These are phyloP conservation scores for Drosophila sordidapex DNA, from an alignment of 2,888 invertebrate genomes.

Conservation along the genomic window DNA sequence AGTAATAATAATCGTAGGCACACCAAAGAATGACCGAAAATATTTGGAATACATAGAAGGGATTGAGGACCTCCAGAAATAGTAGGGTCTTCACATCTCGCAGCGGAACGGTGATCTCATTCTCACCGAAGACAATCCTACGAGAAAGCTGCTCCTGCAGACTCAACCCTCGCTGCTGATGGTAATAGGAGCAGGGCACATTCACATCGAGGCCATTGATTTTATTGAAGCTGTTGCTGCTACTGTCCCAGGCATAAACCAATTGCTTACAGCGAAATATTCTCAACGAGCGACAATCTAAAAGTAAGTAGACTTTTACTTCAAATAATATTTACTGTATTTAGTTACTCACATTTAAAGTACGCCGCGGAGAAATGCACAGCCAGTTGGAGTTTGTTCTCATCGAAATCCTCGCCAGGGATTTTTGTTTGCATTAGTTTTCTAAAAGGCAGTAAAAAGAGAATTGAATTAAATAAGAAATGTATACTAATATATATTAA, in stretches of 20 bases:
- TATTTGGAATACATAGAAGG: slow-evolving; percentile 98
- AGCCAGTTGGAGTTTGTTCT: slow-evolving; percentile 77
- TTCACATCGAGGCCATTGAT: slow-evolving; percentile 90
- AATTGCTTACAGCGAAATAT: slow-evolving; percentile 94
- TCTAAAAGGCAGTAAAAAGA: slow-evolving; percentile 24
- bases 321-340: background rate
- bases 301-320: background rate
- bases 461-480: background rate
- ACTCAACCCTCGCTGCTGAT: slow-evolving; percentile 82
- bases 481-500: too few species aligned
- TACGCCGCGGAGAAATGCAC: slow-evolving; percentile 83
- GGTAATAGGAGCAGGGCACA: slow-evolving; percentile 81
- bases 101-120: slow-evolving; percentile 93
- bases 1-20: slow-evolving; percentile 94
- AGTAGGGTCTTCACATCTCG: slow-evolving; percentile 90
- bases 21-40: slow-evolving; percentile 96
- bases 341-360: slow-evolving; percentile 81
- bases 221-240: slow-evolving; percentile 88
- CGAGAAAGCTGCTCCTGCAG: slow-evolving; percentile 84
- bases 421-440: slow-evolving; percentile 15
- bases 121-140: slow-evolving; percentile 92
- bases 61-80: slow-evolving; percentile 94
- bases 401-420: slow-evolving; percentile 55
- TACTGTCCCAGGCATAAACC: slow-evolving; percentile 91
- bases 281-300: slow-evolving; percentile 87